These are phyloP conservation scores for Melanostigma gelatinosum DNA, from an alignment of 2,113 vertebrate genomes.

Conservation along the genomic window DNA sequence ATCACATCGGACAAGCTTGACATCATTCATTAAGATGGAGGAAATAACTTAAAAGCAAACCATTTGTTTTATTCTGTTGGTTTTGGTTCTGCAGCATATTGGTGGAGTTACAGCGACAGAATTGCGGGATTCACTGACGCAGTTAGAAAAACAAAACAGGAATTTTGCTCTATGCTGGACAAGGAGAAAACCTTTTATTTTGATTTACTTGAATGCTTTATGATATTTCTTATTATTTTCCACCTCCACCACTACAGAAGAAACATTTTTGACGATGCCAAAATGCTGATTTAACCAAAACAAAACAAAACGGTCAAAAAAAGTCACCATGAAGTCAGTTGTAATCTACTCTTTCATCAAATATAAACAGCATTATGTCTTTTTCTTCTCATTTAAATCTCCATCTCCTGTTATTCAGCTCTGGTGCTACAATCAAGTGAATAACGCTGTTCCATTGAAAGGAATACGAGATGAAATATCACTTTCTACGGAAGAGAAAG, in stretches of 20 bases:
- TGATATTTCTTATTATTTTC: slow-evolving; percentile 19
- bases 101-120: slow-evolving; percentile 21
- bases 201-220: slow-evolving; percentile 13
- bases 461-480: slow-evolving; percentile 41
- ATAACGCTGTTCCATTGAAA: slow-evolving; percentile 28
- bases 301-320: slow-evolving; percentile 35
- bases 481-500: slow-evolving; percentile 62
- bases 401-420: slow-evolving; percentile 20
- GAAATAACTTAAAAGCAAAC: slow-evolving; percentile 13
- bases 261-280: slow-evolving; percentile 38
- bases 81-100: slow-evolving; percentile 58
- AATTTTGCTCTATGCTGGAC: slow-evolving; percentile 38
- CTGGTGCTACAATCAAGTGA: slow-evolving; percentile 51
- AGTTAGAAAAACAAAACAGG: slow-evolving; percentile 11
- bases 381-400: slow-evolving; percentile 5
- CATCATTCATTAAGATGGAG: slow-evolving; percentile 70
- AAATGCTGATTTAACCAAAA: slow-evolving; percentile 76
- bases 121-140: slow-evolving; percentile 19
- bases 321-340: slow-evolving; percentile 2
- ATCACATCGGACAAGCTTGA: slow-evolving; percentile 76
- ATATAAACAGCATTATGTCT: neutral
- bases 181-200: neutral
- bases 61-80: slow-evolving; percentile 44
- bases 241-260: slow-evolving; percentile 2
- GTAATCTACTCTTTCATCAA: slow-evolving; percentile 1